phyloP scores from a whole-genome alignment of 2,113 vertebrate species.

The Leucopsar rothschildi region DNA sequence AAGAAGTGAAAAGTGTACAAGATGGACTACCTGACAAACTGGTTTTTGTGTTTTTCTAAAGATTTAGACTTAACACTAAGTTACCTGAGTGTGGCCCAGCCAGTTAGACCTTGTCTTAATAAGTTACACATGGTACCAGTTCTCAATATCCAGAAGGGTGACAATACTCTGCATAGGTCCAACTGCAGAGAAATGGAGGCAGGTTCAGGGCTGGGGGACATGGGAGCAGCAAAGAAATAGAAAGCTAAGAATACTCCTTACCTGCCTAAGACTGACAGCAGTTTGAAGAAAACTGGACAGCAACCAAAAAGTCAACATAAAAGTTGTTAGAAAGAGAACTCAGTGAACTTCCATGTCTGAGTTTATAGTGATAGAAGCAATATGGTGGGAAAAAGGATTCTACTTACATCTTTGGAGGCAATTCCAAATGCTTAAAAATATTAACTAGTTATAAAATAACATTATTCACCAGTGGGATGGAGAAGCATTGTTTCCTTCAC shows the following conservation, averaged over 20 bases:
- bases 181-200: background rate
- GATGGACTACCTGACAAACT: background rate
- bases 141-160: background rate
- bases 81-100: background rate
- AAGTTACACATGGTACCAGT: background rate
- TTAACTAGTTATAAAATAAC: background rate
- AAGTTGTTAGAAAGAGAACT: background rate
- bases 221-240: background rate
- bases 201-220: background rate
- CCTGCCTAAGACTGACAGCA: background rate
- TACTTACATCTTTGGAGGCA: background rate
- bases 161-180: background rate
- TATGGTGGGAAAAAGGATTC: background rate
- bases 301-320: background rate
- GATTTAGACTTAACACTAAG: background rate
- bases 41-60: rapidly evolving
- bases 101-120: background rate
- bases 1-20: background rate
- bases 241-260: background rate
- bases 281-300: background rate
- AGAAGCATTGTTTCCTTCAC: background rate
- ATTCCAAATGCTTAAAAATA: background rate
- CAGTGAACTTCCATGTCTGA: background rate
- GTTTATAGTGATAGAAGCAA: background rate
- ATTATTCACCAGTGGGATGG: background rate